Evolutionary conservation across 2,888 invertebrate species (phyloP).

Genomic region (Drepana falcataria): DNA sequence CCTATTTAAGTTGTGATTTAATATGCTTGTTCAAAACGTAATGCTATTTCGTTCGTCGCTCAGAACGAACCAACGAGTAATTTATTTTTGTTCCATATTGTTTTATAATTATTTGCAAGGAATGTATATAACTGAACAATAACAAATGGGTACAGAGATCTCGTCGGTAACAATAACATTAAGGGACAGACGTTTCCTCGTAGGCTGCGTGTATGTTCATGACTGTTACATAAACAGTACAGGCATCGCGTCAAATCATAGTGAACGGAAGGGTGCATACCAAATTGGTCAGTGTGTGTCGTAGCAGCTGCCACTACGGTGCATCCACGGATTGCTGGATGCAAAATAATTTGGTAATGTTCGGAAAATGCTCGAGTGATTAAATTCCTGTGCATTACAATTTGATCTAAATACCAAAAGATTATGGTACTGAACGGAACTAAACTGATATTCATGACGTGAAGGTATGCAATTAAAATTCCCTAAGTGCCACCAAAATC

Average conservation of each 20-base stretch:
- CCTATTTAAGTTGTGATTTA: no score
- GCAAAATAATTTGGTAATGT: constrained; percentile 60
- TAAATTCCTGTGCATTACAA: constrained; percentile 14
- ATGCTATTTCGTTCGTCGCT: no score
- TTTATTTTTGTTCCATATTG: no score
- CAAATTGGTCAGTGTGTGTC: constrained; percentile 64
- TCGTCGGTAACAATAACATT: not conserved
- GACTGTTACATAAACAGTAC: constrained; percentile 7
- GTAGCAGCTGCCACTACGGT: constrained; percentile 51
- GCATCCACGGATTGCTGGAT: constrained; percentile 65
- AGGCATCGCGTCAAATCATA: constrained; percentile 28
- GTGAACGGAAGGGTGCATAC: constrained; percentile 63
- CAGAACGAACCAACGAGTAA: no score
- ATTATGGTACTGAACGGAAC: no score
- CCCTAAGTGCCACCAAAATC: not conserved
- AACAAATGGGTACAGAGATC: not conserved
- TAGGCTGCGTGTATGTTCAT: constrained; percentile 5
- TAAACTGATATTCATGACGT: no score
- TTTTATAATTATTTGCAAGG: no score
- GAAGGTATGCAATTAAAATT: not conserved
- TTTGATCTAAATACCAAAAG: not conserved
- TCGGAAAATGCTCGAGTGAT: constrained; percentile 18
- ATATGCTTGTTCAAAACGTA: no score
- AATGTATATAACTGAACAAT: not conserved
- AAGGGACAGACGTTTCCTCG: not conserved